phyloP scores from a whole-genome alignment of 64 coral and sea anemone genomes.

The Actinia equina region DNA sequence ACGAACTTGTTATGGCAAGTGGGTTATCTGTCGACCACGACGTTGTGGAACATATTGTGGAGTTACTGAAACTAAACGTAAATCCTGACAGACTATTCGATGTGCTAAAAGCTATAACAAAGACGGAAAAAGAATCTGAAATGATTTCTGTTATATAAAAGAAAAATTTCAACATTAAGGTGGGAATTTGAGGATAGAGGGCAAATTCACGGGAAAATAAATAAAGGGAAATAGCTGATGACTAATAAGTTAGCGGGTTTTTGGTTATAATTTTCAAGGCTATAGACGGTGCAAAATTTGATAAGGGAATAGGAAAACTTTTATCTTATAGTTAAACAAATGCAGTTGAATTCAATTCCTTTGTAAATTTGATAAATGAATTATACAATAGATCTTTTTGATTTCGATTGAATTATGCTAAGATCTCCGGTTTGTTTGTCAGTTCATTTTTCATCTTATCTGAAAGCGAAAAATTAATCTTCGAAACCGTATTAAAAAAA shows the following conservation, averaged over 20 bases:
- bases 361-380: background rate
- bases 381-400: background rate
- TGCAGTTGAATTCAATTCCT: background rate
- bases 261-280: background rate
- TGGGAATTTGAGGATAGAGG: background rate
- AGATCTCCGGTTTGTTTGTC: background rate
- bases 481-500: too few species aligned
- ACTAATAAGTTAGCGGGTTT: background rate
- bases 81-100: slow-evolving; percentile 5
- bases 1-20: background rate
- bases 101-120: background rate
- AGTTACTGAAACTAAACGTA: slow-evolving; percentile 1
- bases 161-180: background rate
- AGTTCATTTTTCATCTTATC: too few species aligned
- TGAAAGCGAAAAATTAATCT: too few species aligned
- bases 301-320: background rate
- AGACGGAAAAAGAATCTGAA: background rate
- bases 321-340: background rate
- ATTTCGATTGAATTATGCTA: background rate
- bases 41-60: background rate
- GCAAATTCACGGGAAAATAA: too few species aligned
- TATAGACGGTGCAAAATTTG: background rate
- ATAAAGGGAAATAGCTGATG: too few species aligned
- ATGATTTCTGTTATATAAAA: background rate
- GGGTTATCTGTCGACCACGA: background rate